Percentiles rank a stretch among this genome's conserved stretches.
Evolutionary conservation across 2,888 invertebrate species (phyloP).

Genomic region (Chouioia cunea): DNA sequence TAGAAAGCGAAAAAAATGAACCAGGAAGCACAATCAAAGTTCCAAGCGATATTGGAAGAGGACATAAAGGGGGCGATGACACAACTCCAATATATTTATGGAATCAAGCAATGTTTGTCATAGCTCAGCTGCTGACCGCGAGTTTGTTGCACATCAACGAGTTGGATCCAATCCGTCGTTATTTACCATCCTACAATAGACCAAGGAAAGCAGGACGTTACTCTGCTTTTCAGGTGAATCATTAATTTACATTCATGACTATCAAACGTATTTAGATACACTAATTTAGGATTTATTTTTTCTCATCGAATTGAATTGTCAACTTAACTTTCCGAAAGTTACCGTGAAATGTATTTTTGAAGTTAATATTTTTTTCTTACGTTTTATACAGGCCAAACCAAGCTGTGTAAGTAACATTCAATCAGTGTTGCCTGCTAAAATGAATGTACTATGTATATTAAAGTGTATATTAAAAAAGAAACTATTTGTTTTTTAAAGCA

Average conservation of each 20-base stretch:
- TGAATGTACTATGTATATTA: slow-evolving; percentile 9
- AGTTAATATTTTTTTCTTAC: slow-evolving; percentile 53
- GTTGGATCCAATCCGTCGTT: slow-evolving; percentile 93
- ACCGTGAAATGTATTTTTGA: neutral
- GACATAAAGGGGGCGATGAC: slow-evolving; percentile 58
- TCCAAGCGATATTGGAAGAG: slow-evolving; percentile 74
- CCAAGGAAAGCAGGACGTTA: slow-evolving; percentile 93
- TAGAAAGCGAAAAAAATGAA: slow-evolving; percentile 79
- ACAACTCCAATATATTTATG: slow-evolving; percentile 70
- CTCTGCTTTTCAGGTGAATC: slow-evolving; percentile 93
- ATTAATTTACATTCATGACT: neutral
- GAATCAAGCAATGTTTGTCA: slow-evolving; percentile 96
- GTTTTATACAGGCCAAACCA: slow-evolving; percentile 72
- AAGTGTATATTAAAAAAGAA: slow-evolving; percentile 12
- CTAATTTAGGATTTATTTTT: neutral
- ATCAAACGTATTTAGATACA: neutral
- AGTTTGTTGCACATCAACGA: slow-evolving; percentile 93
- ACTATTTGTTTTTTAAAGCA: slow-evolving; percentile 22
- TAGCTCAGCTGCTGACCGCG: slow-evolving; percentile 91
- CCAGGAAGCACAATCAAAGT: slow-evolving; percentile 78
- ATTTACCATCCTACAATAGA: slow-evolving; percentile 95
- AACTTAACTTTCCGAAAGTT: slow-evolving; percentile 1
- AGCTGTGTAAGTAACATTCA: slow-evolving; percentile 73
- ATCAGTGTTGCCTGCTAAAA: slow-evolving; percentile 50
- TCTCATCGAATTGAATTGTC: slow-evolving; percentile 12